These are phyloP conservation scores for Synergus gifuensis DNA, from an alignment of 2,888 invertebrate species.

Conservation along the genomic window DNA sequence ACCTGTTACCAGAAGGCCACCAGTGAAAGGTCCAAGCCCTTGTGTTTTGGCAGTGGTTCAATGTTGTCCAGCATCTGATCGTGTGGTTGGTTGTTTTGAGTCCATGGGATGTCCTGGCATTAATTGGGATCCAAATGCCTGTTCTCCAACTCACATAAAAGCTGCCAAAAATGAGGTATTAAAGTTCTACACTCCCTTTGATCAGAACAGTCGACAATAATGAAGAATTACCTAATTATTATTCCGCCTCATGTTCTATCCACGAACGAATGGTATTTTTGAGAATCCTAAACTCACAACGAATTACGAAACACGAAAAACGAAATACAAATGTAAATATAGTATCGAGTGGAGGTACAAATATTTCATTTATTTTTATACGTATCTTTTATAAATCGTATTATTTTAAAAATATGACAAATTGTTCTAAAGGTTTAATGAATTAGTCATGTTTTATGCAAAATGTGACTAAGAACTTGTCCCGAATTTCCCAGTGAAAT, in stretches of 20 bases:
- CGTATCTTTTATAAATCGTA: neutral
- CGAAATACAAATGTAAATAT: slow-evolving; percentile 18
- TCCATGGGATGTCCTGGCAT: slow-evolving; percentile 84
- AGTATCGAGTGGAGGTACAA: neutral
- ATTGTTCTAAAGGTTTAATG: neutral
- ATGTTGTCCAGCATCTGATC: slow-evolving; percentile 81
- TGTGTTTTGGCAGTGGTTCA: slow-evolving; percentile 88
- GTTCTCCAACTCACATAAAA: slow-evolving; percentile 81
- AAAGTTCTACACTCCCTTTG: slow-evolving; percentile 63
- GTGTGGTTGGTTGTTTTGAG: slow-evolving; percentile 83
- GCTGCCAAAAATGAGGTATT: slow-evolving; percentile 78
- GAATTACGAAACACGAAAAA: neutral
- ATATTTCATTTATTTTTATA: neutral
- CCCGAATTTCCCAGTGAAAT: too few relatives aligned
- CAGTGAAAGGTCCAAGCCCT: slow-evolving; percentile 78
- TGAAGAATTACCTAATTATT: neutral
- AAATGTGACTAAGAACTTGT: neutral
- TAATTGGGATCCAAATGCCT: slow-evolving; percentile 87
- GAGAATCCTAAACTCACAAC: neutral
- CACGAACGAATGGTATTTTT: neutral
- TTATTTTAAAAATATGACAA: neutral
- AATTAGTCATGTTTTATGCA: neutral
- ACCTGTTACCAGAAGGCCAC: slow-evolving; percentile 78
- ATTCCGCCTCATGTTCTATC: neutral
- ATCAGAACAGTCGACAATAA: neutral